A percentile compares a stretch with the other conserved stretches of the same genome.
Evolutionary conservation across 1,140 invertebrate species (phyloP).

Genomic region (Ladona fulva): DNA sequence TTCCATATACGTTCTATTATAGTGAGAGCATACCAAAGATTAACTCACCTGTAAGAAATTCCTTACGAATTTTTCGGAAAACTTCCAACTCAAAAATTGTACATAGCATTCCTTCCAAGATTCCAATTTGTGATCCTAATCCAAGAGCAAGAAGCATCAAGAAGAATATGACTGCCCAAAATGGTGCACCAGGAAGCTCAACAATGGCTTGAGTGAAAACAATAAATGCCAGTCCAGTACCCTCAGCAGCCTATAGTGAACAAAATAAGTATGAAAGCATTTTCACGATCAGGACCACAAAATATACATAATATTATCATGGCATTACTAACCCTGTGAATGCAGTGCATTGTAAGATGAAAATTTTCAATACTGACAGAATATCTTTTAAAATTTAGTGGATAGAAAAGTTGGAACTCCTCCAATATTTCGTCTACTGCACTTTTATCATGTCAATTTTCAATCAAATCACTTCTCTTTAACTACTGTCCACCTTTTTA

Average conservation of each 20-base stretch:
- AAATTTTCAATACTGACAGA: too few relatives aligned
- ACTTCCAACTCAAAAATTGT: slow-evolving; percentile 88
- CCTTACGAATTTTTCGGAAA: slow-evolving; percentile 77
- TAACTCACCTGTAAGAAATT: slow-evolving; percentile 66
- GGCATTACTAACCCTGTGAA: too few relatives aligned
- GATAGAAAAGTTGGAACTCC: too few relatives aligned
- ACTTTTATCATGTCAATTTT: too few relatives aligned
- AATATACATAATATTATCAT: background rate
- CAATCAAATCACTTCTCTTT: too few relatives aligned
- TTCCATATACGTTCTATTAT: too few relatives aligned
- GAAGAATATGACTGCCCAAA: slow-evolving; percentile 91
- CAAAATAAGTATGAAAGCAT: slow-evolving; percentile 19
- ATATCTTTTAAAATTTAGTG: too few relatives aligned
- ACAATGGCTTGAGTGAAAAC: slow-evolving; percentile 88
- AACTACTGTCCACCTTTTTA: too few relatives aligned
- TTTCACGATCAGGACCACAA: background rate
- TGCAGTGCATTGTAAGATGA: too few relatives aligned
- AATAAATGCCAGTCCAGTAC: slow-evolving; percentile 84
- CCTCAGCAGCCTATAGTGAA: slow-evolving; percentile 69
- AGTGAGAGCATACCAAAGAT: too few relatives aligned
- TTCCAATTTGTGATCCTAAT: slow-evolving; percentile 84
- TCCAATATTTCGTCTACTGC: too few relatives aligned
- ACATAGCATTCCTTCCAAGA: slow-evolving; percentile 85
- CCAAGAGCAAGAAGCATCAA: slow-evolving; percentile 83
- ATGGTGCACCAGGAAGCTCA: slow-evolving; percentile 77